Percentiles rank a stretch among this genome's conserved stretches.
Conservation (phyloP, 2,888 invertebrate species). For the Harpalus rufipes region DNA sequence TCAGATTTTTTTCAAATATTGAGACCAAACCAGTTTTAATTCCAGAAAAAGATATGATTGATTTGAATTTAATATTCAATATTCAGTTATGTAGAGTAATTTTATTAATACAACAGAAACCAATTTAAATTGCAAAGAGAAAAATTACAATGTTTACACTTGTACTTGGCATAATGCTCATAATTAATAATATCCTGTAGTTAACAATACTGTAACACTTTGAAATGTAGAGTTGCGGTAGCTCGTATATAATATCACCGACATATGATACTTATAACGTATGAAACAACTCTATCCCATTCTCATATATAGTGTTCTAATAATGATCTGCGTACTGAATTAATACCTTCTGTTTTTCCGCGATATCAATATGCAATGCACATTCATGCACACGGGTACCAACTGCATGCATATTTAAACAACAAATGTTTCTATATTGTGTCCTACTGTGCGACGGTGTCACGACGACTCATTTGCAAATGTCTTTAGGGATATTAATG, state of each 20-base stretch:
- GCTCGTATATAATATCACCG: conserved; percentile 27
- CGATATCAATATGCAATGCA: conserved; percentile 53
- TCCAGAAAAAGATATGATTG: too few relatives aligned
- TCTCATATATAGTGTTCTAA: conserved; percentile 5
- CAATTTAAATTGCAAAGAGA: neutral
- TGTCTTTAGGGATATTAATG: conserved; percentile 45
- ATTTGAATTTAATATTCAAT: too few relatives aligned
- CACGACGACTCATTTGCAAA: conserved; percentile 42
- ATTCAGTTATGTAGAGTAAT: too few relatives aligned
- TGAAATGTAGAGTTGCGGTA: neutral
- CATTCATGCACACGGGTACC: conserved; percentile 48
- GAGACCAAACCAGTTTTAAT: too few relatives aligned
- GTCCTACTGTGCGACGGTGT: conserved; percentile 29
- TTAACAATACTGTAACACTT: neutral
- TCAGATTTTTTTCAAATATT: too few relatives aligned
- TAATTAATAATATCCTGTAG: conserved; percentile 23
- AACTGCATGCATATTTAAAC: conserved; percentile 54
- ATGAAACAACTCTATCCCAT: conserved; percentile 29
- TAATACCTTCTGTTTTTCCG: conserved; percentile 27
- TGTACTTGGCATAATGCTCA: neutral
- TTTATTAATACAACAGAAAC: too few relatives aligned
- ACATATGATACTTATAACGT: conserved; percentile 32
- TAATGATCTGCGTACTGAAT: conserved; percentile 48
- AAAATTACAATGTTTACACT: conserved; percentile 6
- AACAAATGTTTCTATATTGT: conserved; percentile 46